Percentiles rank a stretch among this genome's conserved stretches.
Conservation (phyloP, 2,888 invertebrate species). For the Ptychoptera albimana region DNA sequence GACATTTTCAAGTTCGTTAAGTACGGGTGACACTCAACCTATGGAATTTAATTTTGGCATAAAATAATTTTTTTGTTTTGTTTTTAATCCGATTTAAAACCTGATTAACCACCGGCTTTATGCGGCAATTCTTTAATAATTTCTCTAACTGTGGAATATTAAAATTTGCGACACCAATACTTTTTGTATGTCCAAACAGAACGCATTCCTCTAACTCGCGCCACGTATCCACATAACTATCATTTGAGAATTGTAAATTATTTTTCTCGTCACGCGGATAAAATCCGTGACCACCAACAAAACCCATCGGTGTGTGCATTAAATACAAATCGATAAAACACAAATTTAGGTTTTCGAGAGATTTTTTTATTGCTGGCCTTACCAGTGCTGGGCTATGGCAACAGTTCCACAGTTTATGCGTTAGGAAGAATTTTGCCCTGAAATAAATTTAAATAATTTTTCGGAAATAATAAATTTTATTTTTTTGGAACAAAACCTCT, state of each 20-base stretch:
- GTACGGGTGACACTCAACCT: constrained; percentile 63
- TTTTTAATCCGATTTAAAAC: too few species aligned
- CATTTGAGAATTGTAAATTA: constrained; percentile 43
- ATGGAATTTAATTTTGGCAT: too few species aligned
- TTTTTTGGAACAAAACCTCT: too few species aligned
- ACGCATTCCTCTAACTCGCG: constrained; percentile 56
- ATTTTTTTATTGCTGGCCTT: constrained; percentile 44
- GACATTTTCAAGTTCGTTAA: constrained; percentile 46
- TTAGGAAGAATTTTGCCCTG: constrained; percentile 54
- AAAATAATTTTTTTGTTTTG: too few species aligned
- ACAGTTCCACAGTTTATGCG: constrained; percentile 80
- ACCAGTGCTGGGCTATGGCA: constrained; percentile 69
- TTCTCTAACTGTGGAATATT: constrained; percentile 55
- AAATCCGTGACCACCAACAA: constrained; percentile 47
- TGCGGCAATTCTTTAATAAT: constrained; percentile 39
- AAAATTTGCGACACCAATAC: constrained; percentile 61
- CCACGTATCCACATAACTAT: constrained; percentile 61
- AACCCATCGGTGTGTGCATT: constrained; percentile 84
- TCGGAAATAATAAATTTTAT: background rate
- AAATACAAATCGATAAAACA: constrained; percentile 75
- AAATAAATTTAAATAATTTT: background rate
- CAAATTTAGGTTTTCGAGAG: constrained; percentile 55
- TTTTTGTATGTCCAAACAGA: constrained; percentile 44
- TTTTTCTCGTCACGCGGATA: constrained; percentile 45
- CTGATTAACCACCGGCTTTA: constrained; percentile 52